These are phyloP conservation scores for Xenopus laevis DNA, from an alignment of 2,113 vertebrate species.

Conservation along the genomic window DNA sequence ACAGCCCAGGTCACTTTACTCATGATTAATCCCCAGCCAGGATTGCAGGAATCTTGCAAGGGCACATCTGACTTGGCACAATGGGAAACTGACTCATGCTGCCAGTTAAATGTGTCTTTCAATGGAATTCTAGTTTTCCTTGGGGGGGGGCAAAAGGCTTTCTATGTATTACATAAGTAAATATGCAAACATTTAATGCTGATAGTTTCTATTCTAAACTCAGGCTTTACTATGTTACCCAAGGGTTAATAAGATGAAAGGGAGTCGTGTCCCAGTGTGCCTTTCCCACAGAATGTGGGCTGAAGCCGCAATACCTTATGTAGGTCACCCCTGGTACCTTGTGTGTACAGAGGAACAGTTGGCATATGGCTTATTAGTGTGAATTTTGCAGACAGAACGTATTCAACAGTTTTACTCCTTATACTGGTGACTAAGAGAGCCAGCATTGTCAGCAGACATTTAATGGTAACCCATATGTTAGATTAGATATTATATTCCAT, in stretches of 20 bases:
- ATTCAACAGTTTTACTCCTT: not conserved
- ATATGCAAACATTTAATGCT: too few species aligned
- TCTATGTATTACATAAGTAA: not conserved
- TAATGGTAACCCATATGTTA: too few species aligned
- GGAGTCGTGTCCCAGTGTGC: too few species aligned
- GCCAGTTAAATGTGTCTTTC: conserved; percentile 5
- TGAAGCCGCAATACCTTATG: not conserved
- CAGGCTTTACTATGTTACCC: too few species aligned
- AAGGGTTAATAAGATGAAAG: too few species aligned
- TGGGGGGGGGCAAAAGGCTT: not conserved
- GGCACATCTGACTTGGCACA: conserved; percentile 22
- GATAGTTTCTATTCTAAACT: too few species aligned
- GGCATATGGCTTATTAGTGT: not conserved
- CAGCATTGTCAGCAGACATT: too few species aligned
- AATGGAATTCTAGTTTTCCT: not conserved
- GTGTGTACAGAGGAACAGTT: not conserved
- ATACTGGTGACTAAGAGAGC: not conserved
- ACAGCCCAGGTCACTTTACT: not conserved
- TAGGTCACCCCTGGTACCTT: not conserved
- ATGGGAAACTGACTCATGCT: not conserved
- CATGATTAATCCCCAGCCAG: conserved; percentile 9
- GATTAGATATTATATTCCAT: too few species aligned
- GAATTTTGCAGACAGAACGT: not conserved
- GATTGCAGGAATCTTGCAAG: conserved; percentile 16
- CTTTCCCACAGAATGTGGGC: not conserved